Evolutionary conservation across 2,113 vertebrate species (phyloP).

Genomic region (Anguilla rostrata): DNA sequence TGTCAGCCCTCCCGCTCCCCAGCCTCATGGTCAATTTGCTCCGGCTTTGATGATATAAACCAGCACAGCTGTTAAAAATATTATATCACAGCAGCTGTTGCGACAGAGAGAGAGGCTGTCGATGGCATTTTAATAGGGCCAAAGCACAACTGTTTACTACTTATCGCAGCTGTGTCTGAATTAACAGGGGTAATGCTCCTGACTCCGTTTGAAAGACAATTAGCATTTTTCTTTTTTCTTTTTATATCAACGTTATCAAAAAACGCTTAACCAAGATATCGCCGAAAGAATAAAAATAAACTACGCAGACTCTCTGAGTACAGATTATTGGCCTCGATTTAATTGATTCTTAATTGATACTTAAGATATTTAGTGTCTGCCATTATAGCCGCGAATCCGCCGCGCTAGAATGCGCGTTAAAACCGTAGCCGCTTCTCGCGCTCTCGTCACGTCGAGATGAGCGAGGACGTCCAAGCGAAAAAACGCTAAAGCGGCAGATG

Average conservation of each 20-base stretch:
- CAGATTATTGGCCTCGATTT: background rate
- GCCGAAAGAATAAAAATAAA: background rate
- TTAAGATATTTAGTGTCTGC: background rate
- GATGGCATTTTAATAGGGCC: slow-evolving; percentile 66
- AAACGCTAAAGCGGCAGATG: background rate
- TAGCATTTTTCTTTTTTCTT: background rate
- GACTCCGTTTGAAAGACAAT: background rate
- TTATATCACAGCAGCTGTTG: slow-evolving; percentile 73
- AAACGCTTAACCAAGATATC: background rate
- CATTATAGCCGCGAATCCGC: background rate
- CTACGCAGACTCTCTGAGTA: background rate
- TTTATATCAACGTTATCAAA: background rate
- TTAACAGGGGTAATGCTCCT: background rate
- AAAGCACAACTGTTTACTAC: slow-evolving; percentile 53
- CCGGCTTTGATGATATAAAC: slow-evolving; percentile 56
- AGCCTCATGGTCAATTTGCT: slow-evolving; percentile 31
- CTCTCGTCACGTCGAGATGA: background rate
- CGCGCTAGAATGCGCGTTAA: background rate
- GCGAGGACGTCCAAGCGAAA: background rate
- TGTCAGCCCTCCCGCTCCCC: background rate
- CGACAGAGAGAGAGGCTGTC: slow-evolving; percentile 52
- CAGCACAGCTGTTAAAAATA: slow-evolving; percentile 69
- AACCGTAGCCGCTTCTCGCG: background rate
- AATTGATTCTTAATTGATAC: background rate
- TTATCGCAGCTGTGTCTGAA: slow-evolving; percentile 10